Base-by-base conservation (phyloP, 1,140 invertebrate genomes). In the Drosophila littoralis region DNA sequence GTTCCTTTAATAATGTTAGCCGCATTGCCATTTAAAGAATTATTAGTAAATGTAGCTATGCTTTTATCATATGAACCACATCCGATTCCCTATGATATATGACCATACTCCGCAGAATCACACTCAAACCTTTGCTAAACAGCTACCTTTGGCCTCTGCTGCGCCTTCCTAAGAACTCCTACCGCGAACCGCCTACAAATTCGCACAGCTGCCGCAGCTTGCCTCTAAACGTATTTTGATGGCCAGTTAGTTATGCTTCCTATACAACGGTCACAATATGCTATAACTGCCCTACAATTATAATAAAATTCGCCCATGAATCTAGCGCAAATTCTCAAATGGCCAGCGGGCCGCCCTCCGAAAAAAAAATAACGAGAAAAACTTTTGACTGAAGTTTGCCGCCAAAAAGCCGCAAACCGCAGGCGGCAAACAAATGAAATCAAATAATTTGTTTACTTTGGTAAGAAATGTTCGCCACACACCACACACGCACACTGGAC, bases 381-480 rank as follows among this genome's bases (percentile, higher is more conserved):
- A 36, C 32, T 58, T 58, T 32, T 54, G 54, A 79, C 51, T 84
- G 80, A 83, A 83, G 81, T 83, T 83, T 43, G 67, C 80, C 80
- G 80, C 65, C 76, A 54, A 82, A 71, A 81, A 75, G 78, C 46
- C 57, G 42, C 59, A 79, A 83, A 83, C 80, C 75, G 67, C 78
- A 72, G 79, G 60, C 78, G 48, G 52, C 46, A 77, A 58, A 81
- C 69, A 80, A 80, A 75, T 80, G 72, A 80, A 80, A 81, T 80
- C 79, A 81, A 81, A 79, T 82, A 83, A 83, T 83, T 83, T 83
- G 80, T 83, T 83, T 83, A 84, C 81, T 83, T 83, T 83, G 75
- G 81, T 72, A 84, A 76, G 76, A 80, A 72, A 68, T 76, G 52
- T 55, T 45, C 28, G 40, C 50, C 35, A 61, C 52, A 66, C 80